These are phyloP conservation scores for Phaonia tiefii DNA, from an alignment of 2,888 invertebrate genomes.

Conservation along the genomic window DNA sequence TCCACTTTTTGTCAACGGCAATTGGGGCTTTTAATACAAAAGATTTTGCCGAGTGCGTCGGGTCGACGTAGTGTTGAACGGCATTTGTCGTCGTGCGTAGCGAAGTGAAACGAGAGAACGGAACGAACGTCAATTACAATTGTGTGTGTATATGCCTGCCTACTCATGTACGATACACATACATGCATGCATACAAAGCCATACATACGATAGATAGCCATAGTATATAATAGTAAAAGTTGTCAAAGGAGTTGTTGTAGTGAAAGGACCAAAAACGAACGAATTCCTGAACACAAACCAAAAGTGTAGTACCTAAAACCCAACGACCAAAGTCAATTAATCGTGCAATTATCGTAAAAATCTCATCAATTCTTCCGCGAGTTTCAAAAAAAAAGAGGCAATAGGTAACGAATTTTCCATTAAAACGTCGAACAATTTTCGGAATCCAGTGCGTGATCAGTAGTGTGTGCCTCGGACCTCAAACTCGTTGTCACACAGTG, in stretches of 20 bases:
- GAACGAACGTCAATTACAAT: background rate
- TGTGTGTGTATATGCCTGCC: conserved; percentile 33
- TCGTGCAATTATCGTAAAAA: conserved; percentile 47
- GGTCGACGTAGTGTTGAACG: conserved; percentile 71
- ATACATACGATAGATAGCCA: conserved; percentile 12
- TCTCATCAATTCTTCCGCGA: no score
- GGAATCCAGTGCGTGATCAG: no score
- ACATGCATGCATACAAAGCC: conserved; percentile 48
- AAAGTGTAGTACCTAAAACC: background rate
- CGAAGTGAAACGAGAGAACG: conserved; percentile 43
- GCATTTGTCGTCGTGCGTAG: conserved; percentile 52
- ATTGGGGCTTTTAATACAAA: conserved; percentile 74
- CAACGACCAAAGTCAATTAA: conserved; percentile 57
- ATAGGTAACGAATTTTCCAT: no score
- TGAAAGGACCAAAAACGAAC: conserved; percentile 68
- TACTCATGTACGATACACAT: background rate
- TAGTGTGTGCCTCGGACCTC: no score
- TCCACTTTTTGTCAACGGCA: conserved; percentile 65
- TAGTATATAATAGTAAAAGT: conserved; percentile 66
- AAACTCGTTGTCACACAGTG: no score
- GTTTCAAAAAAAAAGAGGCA: no score
- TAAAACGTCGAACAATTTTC: no score
- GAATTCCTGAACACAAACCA: conserved; percentile 24
- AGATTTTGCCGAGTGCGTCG: conserved; percentile 78
- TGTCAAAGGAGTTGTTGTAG: conserved; percentile 66